Base-by-base conservation (phyloP, 2,888 invertebrate genomes). In the Stenurella melanura region DNA sequence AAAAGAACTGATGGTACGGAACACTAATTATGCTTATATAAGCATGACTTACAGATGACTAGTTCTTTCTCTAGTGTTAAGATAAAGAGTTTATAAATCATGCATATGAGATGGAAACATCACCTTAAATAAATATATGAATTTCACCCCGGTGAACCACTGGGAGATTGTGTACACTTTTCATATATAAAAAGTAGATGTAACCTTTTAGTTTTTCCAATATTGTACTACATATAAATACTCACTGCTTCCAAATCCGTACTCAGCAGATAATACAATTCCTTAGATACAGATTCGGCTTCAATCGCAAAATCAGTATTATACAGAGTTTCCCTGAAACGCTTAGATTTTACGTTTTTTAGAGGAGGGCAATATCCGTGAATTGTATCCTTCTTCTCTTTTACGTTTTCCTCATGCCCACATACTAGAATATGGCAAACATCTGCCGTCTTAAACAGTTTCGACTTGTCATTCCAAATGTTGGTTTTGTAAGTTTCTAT, bases 341-440 rank as follows among this genome's bases (percentile, higher is more conserved):
- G 89, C 79, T 92, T 90, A 83, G 92, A 93, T 26, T 93, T 89
- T 0, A 93, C 94, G 88, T 94, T 95, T 86, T 95, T 95, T 87
- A 95, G 86, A 0, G 95, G 94, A 10, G 93, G 92, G 2, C 94
- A 92, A 30, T 94, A 86, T 42, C 95, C 95, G 88, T 95, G 94
- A 38, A 92, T 92, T 19, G 72, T 73, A 34, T 83, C 80, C 6
- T 10, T 68, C 34, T 77, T 78, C 34, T 87, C 81, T 90, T 91
- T 80, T 3, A 74, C 42, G 7, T 69, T 74, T 26, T 91, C 90
- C 68, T 91, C 91, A 82, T 91, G 90, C 83, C 89, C 90, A 75
- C 93, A 93, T 38, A 92, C 88, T 82, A 93, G 85, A 88, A 94
- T 91, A 90, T 93, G 86, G 30, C 92, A 92, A 73, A 95, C 90